Conservation (phyloP, 2,113 vertebrate species). For the Himantopus leucocephalus region DNA sequence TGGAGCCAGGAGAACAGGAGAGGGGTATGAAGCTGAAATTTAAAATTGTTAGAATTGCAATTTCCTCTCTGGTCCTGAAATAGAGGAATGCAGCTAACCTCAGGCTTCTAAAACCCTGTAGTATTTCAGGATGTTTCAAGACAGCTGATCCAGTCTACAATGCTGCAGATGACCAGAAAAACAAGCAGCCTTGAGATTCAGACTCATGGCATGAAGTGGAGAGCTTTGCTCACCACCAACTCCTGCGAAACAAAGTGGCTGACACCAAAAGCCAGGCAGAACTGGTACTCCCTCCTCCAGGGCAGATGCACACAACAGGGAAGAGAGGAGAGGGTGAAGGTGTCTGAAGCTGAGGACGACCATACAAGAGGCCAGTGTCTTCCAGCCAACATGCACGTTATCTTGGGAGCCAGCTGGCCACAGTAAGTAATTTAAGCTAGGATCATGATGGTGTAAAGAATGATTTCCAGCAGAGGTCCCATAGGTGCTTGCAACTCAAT, state of each 20-base stretch:
- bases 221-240: not conserved
- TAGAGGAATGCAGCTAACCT: not conserved
- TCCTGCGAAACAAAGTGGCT: not conserved
- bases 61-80: not conserved
- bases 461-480: not conserved
- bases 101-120: not conserved
- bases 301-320: not conserved
- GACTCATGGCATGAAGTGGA: not conserved
- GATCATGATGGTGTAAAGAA: not conserved
- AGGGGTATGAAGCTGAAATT: not conserved
- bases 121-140: not conserved
- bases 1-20: not conserved
- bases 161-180: not conserved
- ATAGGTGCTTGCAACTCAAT: accelerated
- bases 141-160: not conserved
- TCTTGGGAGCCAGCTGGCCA: not conserved
- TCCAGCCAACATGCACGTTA: not conserved
- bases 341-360: not conserved
- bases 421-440: not conserved
- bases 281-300: not conserved
- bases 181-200: not conserved
- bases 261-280: not conserved
- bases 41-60: not conserved
- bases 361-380: not conserved
- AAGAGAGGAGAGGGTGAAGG: not conserved